phyloP scores from a whole-genome alignment of 2,888 invertebrate species.

The Andrena marginata region DNA sequence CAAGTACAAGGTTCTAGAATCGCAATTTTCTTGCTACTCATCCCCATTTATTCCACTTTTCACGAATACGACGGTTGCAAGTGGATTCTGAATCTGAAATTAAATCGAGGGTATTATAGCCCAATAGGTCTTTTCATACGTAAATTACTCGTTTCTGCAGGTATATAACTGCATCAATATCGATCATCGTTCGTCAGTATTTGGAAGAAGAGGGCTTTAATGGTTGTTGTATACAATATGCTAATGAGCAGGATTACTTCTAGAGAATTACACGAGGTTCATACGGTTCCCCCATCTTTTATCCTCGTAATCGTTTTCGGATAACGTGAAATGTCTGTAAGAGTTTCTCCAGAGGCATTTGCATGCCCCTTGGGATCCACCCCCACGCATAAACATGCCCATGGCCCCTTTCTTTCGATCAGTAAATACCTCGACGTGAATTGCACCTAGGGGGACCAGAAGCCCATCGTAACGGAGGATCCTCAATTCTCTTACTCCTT shows the following conservation, averaged over 20 bases:
- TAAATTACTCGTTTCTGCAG: too few relatives aligned
- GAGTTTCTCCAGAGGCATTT: conserved; percentile 63
- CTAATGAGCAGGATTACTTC: conserved; percentile 39
- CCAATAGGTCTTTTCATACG: too few relatives aligned
- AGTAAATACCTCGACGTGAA: conserved; percentile 59
- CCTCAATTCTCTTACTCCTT: conserved; percentile 64
- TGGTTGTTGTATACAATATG: conserved; percentile 1
- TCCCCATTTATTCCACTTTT: too few relatives aligned
- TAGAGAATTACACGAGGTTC: conserved; percentile 46
- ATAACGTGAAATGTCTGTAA: conserved; percentile 56
- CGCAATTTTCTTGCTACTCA: too few relatives aligned
- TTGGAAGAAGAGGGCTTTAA: neutral
- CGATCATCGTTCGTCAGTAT: neutral
- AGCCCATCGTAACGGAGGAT: conserved; percentile 30
- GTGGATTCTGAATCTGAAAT: too few relatives aligned
- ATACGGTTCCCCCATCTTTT: conserved; percentile 40
- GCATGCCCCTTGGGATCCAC: conserved; percentile 59
- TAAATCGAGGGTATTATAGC: too few relatives aligned
- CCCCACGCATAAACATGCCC: conserved; percentile 63
- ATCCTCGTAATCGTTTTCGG: conserved; percentile 63
- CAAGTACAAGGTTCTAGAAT: too few relatives aligned
- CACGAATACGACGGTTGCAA: too few relatives aligned
- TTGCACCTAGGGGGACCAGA: conserved; percentile 29
- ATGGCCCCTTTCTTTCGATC: conserved; percentile 61
- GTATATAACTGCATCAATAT: too few relatives aligned